These are phyloP conservation scores for Pangasius larnaudii DNA, from an alignment of 2,797 vertebrate species.

Conservation along the genomic window DNA sequence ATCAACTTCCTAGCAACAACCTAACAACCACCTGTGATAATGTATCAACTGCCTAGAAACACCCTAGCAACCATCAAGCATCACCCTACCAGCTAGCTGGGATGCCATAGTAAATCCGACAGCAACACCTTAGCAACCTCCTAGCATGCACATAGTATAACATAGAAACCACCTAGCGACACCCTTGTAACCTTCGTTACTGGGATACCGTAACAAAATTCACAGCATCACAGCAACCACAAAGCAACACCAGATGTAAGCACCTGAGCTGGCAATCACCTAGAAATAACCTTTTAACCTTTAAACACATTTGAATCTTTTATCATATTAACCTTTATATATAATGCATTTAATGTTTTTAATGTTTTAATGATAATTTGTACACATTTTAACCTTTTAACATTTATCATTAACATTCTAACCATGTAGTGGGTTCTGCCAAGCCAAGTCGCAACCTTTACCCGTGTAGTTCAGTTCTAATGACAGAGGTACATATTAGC, in stretches of 20 bases:
- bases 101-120: not conserved
- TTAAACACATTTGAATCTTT: not conserved
- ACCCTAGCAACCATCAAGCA: not conserved
- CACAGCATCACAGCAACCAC: not conserved
- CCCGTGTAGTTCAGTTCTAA: not conserved
- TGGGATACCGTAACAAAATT: not conserved
- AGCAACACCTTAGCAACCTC: not conserved
- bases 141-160: not conserved
- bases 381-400: not conserved
- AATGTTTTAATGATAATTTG: not conserved
- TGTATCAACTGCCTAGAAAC: not conserved
- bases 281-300: not conserved
- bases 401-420: too few relatives aligned
- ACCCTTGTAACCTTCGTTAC: not conserved
- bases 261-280: not conserved
- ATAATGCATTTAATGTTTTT: not conserved
- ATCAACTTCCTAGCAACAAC: not conserved
- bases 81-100: not conserved
- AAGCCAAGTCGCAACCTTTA: not conserved
- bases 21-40: not conserved
- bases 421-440: too few relatives aligned
- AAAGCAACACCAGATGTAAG: not conserved
- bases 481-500: not conserved
- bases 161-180: not conserved
- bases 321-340: not conserved